Percentiles rank a stretch among this genome's conserved stretches.
Evolutionary conservation across 1,140 invertebrate genomes (phyloP).

Genomic region (Batillaria attramentaria): DNA sequence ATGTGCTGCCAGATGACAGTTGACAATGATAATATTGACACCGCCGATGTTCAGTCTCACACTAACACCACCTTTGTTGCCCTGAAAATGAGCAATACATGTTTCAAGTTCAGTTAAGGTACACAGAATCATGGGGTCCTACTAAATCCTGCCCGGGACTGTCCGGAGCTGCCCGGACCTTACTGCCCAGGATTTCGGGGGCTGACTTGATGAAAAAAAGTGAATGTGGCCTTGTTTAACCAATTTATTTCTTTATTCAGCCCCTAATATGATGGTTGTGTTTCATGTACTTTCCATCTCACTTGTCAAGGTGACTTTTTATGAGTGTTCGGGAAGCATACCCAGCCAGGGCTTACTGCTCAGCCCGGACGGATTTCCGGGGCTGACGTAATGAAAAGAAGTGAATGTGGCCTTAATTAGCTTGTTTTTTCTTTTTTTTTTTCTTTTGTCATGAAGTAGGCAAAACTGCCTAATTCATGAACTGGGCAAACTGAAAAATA

Average conservation of each 20-base stretch:
- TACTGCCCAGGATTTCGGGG: background rate
- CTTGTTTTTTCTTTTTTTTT: too few relatives aligned
- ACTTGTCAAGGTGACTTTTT: too few relatives aligned
- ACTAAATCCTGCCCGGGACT: too few relatives aligned
- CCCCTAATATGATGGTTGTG: too few relatives aligned
- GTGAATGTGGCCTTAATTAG: too few relatives aligned
- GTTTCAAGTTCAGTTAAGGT: constrained; percentile 32
- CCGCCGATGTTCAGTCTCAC: constrained; percentile 89
- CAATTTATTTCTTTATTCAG: too few relatives aligned
- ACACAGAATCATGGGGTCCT: constrained; percentile 28
- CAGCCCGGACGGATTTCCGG: background rate
- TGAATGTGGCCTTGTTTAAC: background rate
- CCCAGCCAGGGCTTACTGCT: background rate
- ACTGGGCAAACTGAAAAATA: too few relatives aligned
- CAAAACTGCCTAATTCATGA: too few relatives aligned
- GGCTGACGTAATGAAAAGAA: too few relatives aligned
- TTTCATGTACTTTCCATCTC: background rate
- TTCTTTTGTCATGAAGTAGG: too few relatives aligned
- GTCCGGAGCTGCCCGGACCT: too few relatives aligned
- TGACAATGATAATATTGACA: constrained; percentile 88
- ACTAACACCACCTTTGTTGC: constrained; percentile 94
- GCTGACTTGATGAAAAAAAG: background rate
- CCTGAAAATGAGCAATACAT: constrained; percentile 76
- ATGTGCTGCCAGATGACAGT: constrained; percentile 90
- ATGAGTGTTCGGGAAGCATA: background rate